phyloP scores from a whole-genome alignment of 2,113 vertebrate genomes.

The Microcebus tavaratra region DNA sequence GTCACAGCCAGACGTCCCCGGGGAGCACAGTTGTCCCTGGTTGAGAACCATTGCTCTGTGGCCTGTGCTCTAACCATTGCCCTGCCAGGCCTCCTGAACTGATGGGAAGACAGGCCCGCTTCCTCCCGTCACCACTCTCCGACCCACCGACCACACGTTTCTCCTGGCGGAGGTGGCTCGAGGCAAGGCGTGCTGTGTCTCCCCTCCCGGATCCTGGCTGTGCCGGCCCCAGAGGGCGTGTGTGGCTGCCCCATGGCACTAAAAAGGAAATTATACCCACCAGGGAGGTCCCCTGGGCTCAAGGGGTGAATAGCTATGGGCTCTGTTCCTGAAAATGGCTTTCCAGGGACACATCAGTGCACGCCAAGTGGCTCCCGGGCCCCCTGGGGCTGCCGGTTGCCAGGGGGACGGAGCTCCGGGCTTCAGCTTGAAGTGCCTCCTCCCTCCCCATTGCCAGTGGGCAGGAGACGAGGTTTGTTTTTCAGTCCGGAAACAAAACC shows the following conservation, averaged over 20 bases:
- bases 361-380: neutral
- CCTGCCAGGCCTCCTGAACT: fast-evolving
- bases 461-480: neutral
- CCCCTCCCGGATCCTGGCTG: neutral
- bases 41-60: neutral
- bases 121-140: neutral
- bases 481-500: constrained; percentile 22
- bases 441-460: neutral
- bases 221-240: neutral
- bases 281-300: neutral
- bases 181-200: fast-evolving
- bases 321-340: constrained; percentile 49
- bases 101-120: neutral
- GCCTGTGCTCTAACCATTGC: fast-evolving
- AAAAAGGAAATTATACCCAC: constrained; percentile 69
- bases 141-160: fast-evolving
- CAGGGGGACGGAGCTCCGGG: neutral
- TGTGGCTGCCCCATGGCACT: neutral
- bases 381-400: neutral
- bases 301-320: neutral
- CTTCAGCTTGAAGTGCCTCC: neutral
- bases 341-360: neutral
- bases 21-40: neutral
- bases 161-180: neutral
- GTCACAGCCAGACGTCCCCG: neutral